phyloP scores from a whole-genome alignment of 1,140 invertebrate genomes.

The Calliphora vicina region DNA sequence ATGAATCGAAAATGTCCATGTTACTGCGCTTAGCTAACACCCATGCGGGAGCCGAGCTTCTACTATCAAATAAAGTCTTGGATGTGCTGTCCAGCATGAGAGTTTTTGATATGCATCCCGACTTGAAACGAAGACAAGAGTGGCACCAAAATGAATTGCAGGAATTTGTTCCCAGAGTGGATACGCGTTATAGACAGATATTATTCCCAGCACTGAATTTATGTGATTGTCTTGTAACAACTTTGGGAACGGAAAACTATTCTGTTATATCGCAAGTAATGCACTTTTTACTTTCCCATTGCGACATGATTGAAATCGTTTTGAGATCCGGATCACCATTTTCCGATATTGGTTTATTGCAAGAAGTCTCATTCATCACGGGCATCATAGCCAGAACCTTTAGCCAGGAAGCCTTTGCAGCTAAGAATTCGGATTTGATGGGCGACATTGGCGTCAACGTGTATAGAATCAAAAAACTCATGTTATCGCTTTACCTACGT shows the following conservation, averaged over 20 bases:
- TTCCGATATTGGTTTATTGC: constrained; percentile 70
- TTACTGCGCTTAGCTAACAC: constrained; percentile 78
- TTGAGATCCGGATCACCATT: constrained; percentile 73
- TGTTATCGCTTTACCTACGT: constrained; percentile 75
- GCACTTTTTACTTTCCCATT: constrained; percentile 80
- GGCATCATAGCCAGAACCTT: constrained; percentile 81
- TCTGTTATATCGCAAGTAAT: constrained; percentile 81
- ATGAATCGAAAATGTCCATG: constrained; percentile 87
- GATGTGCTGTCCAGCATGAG: constrained; percentile 77
- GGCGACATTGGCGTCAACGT: constrained; percentile 68
- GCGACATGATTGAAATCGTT: constrained; percentile 80
- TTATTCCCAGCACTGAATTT: constrained; percentile 80
- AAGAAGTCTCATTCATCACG: constrained; percentile 78
- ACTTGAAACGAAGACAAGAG: constrained; percentile 64
- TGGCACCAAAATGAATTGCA: constrained; percentile 46
- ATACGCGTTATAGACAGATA: constrained; percentile 80
- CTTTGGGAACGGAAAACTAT: constrained; percentile 82
- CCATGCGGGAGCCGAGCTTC: constrained; percentile 75
- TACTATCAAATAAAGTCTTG: constrained; percentile 79
- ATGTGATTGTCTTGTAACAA: constrained; percentile 82
- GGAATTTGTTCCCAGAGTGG: constrained; percentile 70
- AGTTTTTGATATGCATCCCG: constrained; percentile 81
- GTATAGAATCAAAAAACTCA: constrained; percentile 72
- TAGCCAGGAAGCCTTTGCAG: constrained; percentile 64
- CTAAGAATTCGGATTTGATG: constrained; percentile 55